Percentiles rank a stretch among this genome's conserved stretches.
Conservation (phyloP, 2,888 invertebrate species). For the Pristionchus entomophagus region DNA sequence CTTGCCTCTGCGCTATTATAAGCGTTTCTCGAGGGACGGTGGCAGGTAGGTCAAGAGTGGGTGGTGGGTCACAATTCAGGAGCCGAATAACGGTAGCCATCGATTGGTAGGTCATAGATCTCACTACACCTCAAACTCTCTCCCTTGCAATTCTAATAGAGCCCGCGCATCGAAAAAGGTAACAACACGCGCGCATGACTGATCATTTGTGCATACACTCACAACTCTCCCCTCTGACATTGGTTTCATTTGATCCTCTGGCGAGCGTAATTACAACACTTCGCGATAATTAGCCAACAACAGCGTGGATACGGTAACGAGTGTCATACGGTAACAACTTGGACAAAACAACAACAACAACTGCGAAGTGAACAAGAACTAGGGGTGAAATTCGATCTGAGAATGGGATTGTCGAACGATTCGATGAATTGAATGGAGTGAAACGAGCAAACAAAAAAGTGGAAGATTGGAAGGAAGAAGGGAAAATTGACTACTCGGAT, state of each 20-base stretch:
- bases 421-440: conserved; percentile 22
- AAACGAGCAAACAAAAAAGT: conserved; percentile 14
- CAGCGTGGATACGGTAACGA: conserved; percentile 15
- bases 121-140: not conserved
- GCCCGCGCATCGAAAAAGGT: not conserved
- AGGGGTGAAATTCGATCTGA: conserved; percentile 20
- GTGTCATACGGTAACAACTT: not conserved
- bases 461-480: not conserved
- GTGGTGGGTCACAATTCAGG: not conserved
- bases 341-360: conserved; percentile 5
- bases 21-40: not conserved
- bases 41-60: not conserved
- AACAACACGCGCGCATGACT: conserved; percentile 34
- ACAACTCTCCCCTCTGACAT: not conserved
- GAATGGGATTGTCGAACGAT: not conserved
- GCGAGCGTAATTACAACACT: not conserved
- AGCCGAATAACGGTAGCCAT: not conserved
- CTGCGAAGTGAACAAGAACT: not conserved
- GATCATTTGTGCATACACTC: conserved; percentile 25
- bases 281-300: conserved; percentile 35
- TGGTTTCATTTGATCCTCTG: conserved; percentile 27
- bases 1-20: conserved; percentile 30
- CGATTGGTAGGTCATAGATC: not conserved
- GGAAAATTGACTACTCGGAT: not conserved
- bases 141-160: not conserved